Conservation (phyloP, 2,888 invertebrate species). For the Eristalis pertinax region DNA sequence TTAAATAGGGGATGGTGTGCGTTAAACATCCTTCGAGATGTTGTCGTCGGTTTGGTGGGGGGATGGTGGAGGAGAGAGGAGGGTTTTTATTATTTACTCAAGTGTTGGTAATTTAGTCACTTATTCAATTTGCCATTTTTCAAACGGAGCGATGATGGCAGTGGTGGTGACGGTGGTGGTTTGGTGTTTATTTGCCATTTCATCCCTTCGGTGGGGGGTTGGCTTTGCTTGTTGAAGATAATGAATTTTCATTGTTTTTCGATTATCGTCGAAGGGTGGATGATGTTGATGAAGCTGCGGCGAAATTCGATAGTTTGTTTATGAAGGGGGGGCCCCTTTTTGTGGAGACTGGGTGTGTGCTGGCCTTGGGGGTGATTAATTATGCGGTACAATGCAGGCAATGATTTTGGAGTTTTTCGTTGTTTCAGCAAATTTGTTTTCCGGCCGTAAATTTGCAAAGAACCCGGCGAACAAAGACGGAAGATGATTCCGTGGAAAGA, state of each 20-base stretch:
- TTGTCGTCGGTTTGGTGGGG: neutral
- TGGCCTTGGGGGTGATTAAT: slow-evolving; percentile 62
- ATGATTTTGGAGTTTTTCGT: slow-evolving; percentile 56
- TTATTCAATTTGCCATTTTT: slow-evolving; percentile 82
- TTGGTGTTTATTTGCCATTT: slow-evolving; percentile 62
- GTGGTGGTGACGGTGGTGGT: slow-evolving; percentile 4
- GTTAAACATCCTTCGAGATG: slow-evolving; percentile 49
- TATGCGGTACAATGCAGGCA: slow-evolving; percentile 60
- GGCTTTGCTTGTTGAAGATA: slow-evolving; percentile 52
- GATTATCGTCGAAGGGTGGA: slow-evolving; percentile 39
- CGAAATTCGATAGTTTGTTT: slow-evolving; percentile 65
- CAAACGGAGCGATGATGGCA: slow-evolving; percentile 71
- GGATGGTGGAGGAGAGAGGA: slow-evolving; percentile 24
- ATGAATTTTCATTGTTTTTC: slow-evolving; percentile 72
- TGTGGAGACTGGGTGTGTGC: neutral
- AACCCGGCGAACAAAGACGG: neutral
- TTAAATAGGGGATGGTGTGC: slow-evolving; percentile 53
- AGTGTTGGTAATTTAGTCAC: slow-evolving; percentile 72
- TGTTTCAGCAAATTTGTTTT: slow-evolving; percentile 69
- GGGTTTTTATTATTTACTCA: slow-evolving; percentile 74
- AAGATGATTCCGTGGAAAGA: neutral
- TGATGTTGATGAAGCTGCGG: slow-evolving; percentile 11
- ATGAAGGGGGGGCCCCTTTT: slow-evolving; percentile 8
- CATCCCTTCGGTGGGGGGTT: slow-evolving; percentile 34
- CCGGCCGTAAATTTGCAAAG: slow-evolving; percentile 59